Evolutionary conservation across 2,888 invertebrate species (phyloP).

Genomic region (Papilio protenor): DNA sequence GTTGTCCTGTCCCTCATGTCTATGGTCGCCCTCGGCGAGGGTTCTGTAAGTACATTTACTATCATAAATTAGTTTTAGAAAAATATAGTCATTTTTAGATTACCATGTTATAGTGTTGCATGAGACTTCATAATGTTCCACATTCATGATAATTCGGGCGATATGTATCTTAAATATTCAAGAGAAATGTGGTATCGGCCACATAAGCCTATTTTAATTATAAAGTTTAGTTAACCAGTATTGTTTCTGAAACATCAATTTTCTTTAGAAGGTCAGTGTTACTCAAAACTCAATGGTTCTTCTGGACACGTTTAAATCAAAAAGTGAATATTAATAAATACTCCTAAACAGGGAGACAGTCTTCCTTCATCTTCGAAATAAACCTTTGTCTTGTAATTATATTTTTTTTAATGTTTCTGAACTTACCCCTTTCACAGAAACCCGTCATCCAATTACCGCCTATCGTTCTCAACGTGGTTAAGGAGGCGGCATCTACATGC

Average conservation of each 20-base stretch:
- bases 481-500: conserved; percentile 22
- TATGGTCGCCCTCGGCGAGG: conserved; percentile 10
- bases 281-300: background rate
- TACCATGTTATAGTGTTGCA: background rate
- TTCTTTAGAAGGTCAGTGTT: background rate
- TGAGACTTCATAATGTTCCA: too few relatives aligned
- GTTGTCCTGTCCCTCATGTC: conserved; percentile 32
- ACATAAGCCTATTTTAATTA: background rate
- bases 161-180: too few relatives aligned
- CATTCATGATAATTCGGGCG: too few relatives aligned
- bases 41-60: conserved; percentile 24
- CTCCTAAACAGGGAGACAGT: background rate
- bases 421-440: conserved; percentile 26
- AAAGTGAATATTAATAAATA: background rate
- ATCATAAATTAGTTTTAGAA: background rate
- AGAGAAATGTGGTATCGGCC: background rate
- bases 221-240: background rate
- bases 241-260: background rate
- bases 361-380: background rate
- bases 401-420: background rate
- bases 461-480: conserved; percentile 21
- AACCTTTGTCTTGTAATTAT: background rate
- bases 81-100: background rate
- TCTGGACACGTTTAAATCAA: background rate
- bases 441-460: conserved; percentile 17